Evolutionary conservation across 1,140 invertebrate species (phyloP), one percentile per base, ranked within the genome.

Genomic region (Lasaia peninsularis): DNA sequence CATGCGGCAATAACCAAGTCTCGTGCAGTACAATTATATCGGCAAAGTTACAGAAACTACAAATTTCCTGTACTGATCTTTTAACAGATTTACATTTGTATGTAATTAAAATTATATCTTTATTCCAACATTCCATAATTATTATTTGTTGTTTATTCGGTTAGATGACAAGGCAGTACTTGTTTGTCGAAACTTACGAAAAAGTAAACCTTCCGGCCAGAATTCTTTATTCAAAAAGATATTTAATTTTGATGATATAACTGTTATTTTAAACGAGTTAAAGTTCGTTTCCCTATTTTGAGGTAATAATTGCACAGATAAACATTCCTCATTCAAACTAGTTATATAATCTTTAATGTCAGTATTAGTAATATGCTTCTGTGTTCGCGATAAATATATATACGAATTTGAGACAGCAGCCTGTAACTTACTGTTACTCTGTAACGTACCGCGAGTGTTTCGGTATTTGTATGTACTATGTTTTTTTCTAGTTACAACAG

Each of bases 21-120:
- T 58, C 56, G n/a, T 58, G 48, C 4, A 58, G 48, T 3, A 33
- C 32, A 2, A 51, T 14, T 12, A 37, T 21, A 40, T 58, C 33
- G 5, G 49, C 18, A 5, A n/a, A 7, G 2, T 52, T 24, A 16
- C 50, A 52, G 2, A 58, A 14, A 18, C 3, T 8, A 2, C 50
- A 12, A 6, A 58, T 16, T 18, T 35, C 12, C 2, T 52, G 33
- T 7, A 44, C 34, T 2, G 50, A 44, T n/a, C 57, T n/a, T 40
- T 44, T 53, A 16, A 58, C 10, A 2, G 50, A 58, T 9, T 37
- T 37, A 44, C 57, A 58, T 14, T 58, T 58, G 33, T 52, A 53
- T n/a, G 18, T 14, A 12, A 14, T 12, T 14, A 44, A 31, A 31
- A 31, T 44, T 40, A 37, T 24, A 21, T 4, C n/a, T 14, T 21